Evolutionary conservation across 2,888 invertebrate genomes (phyloP), one percentile per base, ranked within the genome.

Genomic region (Gisinianus flammeolus): DNA sequence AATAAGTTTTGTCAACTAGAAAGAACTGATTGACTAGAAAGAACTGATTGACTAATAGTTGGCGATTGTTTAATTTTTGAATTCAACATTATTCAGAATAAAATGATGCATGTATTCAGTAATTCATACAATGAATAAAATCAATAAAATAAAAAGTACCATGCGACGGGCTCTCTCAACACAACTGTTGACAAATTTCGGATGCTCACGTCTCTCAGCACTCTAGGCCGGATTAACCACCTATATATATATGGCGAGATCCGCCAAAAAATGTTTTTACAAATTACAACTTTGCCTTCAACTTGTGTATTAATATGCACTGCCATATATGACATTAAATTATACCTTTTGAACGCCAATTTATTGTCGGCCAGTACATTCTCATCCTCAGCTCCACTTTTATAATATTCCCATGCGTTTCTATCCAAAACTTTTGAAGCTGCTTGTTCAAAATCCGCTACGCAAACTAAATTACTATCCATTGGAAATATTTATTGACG

Each of bases 311-410:
- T 62, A 10, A 62, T 24, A 35, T 5, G 12, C 35, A 35, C 35
- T 8, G 35, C 12, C 35, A 5, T n/a, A n/a, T n/a, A n/a, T n/a
- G n/a, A n/a, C n/a, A n/a, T n/a, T n/a, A n/a, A n/a, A n/a, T n/a
- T 31, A 44, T 88, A 94, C 94, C 91, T 92, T 85, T 89, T 90
- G 86, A 93, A 96, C 0, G 95, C 93, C 62, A 88, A 88, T 85
- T 89, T 90, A 85, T 96, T 96, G 85, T 93, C 91, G 10, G 86
- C 86, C 76, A 96, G 87, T 0, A 94, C 93, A 80, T 90, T 88
- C 87, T 96, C 92, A 31, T 92, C 91, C 1, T 94, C 94, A 0
- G 96, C 94, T 0, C 96, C 96, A 86, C 93, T 93, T 85, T 89
- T 90, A 86, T 95, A 97, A 87, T 96, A 97, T 87, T 95, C 96